Conservation (phyloP, 64 coral and sea anemone genomes). For the Cladopsammia gracilis region DNA sequence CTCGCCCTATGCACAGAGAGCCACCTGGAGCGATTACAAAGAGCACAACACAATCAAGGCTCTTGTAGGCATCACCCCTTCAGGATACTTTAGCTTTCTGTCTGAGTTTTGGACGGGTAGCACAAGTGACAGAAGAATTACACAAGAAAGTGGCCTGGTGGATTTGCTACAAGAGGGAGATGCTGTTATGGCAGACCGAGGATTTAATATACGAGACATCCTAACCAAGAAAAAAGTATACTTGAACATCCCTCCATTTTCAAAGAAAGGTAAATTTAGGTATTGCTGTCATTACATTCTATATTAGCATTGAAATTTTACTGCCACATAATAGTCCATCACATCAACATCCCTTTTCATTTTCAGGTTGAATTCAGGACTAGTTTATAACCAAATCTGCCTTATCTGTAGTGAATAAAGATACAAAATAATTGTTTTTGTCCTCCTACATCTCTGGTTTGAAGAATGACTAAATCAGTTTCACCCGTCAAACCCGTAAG, state of each 20-base stretch:
- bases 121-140: slow-evolving; percentile 10
- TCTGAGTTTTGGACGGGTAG: neutral
- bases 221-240: slow-evolving; percentile 70
- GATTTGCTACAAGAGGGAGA: slow-evolving; percentile 5
- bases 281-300: slow-evolving; percentile 8
- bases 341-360: neutral
- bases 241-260: slow-evolving; percentile 59
- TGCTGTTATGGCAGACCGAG: slow-evolving; percentile 25
- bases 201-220: slow-evolving; percentile 65
- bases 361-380: neutral
- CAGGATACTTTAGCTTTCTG: slow-evolving; percentile 10
- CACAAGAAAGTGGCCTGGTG: slow-evolving; percentile 35
- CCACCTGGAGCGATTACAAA: slow-evolving; percentile 38
- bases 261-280: slow-evolving; percentile 26
- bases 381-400: slow-evolving; percentile 6
- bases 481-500: too few species aligned
- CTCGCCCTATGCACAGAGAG: slow-evolving; percentile 34
- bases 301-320: slow-evolving; percentile 1
- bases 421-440: neutral
- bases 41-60: slow-evolving; percentile 11
- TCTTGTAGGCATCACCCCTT: slow-evolving; percentile 19
- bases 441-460: too few species aligned
- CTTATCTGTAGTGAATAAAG: slow-evolving; percentile 6
- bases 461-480: too few species aligned
- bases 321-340: neutral